phyloP scores from a whole-genome alignment of 1,140 invertebrate species.

The Antheraea pernyi region DNA sequence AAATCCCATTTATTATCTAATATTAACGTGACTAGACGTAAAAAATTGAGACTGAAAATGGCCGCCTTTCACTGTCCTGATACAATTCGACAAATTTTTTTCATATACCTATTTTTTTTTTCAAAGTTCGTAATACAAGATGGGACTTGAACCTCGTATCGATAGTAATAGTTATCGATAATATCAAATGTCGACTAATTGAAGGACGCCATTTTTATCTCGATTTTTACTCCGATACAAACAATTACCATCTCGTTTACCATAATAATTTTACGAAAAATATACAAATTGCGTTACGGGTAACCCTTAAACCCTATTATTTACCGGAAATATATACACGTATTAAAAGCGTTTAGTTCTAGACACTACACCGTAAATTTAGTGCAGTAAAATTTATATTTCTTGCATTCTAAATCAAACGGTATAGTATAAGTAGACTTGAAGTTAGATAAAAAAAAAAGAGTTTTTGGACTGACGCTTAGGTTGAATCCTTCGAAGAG shows the following conservation, averaged over 20 bases:
- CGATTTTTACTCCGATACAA: conserved; percentile 60
- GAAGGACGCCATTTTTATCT: conserved; percentile 22
- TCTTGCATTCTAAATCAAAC: neutral
- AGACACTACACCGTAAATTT: conserved; percentile 1
- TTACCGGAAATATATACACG: conserved; percentile 5
- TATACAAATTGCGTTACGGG: conserved; percentile 60
- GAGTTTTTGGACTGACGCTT: conserved; percentile 2
- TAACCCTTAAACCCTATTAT: conserved; percentile 52
- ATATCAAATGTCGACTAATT: neutral
- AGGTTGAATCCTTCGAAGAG: neutral
- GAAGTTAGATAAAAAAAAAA: neutral
- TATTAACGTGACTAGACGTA: conserved; percentile 69
- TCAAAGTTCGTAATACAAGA: too few relatives aligned
- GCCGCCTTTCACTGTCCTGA: neutral
- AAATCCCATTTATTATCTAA: conserved; percentile 51
- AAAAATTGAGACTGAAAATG: conserved; percentile 37
- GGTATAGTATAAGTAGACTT: neutral
- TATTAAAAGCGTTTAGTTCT: neutral
- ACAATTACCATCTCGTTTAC: conserved; percentile 29
- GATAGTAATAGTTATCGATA: neutral
- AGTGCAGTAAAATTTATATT: conserved; percentile 7
- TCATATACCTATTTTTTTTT: too few relatives aligned
- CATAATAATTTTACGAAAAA: conserved; percentile 54
- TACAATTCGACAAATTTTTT: neutral
- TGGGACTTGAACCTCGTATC: neutral